Conservation (phyloP, 2,797 vertebrate species). For the Menidia menidia region DNA sequence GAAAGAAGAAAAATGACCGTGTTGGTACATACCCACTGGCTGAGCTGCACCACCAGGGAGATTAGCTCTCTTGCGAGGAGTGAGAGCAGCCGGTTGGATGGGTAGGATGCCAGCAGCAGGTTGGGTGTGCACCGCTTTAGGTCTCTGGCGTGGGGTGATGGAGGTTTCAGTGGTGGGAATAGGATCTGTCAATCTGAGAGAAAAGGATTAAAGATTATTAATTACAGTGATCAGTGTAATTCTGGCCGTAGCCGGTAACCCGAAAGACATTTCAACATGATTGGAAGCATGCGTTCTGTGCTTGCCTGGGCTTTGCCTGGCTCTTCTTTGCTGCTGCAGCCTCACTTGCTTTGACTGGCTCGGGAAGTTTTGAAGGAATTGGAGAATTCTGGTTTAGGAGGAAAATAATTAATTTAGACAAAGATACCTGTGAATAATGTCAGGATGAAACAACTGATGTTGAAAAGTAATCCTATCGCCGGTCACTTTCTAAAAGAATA, state of each 20-base stretch:
- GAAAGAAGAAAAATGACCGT: constrained; percentile 24
- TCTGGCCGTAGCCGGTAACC: constrained; percentile 34
- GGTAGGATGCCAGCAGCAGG: constrained; percentile 90
- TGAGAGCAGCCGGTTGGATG: constrained; percentile 95
- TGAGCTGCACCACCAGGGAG: constrained; percentile 81
- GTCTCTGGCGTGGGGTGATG: constrained; percentile 96
- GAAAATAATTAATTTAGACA: constrained; percentile 2
- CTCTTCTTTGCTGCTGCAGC: constrained; percentile 96
- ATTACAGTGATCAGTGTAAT: constrained; percentile 35
- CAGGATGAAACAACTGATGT: constrained; percentile 1
- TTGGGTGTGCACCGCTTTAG: constrained; percentile 95
- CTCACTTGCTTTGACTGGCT: constrained; percentile 96
- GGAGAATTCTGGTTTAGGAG: constrained; percentile 86
- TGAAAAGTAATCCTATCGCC: not conserved
- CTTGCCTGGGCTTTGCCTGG: constrained; percentile 93
- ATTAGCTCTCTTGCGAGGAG: constrained; percentile 93
- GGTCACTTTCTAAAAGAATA: not conserved
- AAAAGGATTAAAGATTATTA: constrained; percentile 40
- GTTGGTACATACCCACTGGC: constrained; percentile 82
- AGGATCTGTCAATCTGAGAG: constrained; percentile 92
- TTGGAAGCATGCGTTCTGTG: constrained; percentile 35
- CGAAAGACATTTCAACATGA: constrained; percentile 37
- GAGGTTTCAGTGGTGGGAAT: constrained; percentile 98
- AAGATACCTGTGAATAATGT: not conserved
- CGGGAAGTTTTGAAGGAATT: constrained; percentile 94